These are phyloP conservation scores for Podiceps cristatus DNA, from an alignment of 2,113 vertebrate genomes.

Conservation along the genomic window DNA sequence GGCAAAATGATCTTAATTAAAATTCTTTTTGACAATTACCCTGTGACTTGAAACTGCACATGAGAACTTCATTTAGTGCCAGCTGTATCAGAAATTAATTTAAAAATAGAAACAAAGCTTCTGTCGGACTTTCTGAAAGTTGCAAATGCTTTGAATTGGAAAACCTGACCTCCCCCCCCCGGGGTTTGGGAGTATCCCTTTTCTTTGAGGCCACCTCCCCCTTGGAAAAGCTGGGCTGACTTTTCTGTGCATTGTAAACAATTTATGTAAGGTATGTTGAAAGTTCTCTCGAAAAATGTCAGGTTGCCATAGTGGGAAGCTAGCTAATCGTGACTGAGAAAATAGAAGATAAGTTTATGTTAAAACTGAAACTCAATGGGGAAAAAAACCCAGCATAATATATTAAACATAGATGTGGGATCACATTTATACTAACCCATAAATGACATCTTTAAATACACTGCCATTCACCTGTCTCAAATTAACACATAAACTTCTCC, in stretches of 20 bases:
- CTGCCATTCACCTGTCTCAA: not conserved
- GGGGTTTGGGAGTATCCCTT: rapidly evolving
- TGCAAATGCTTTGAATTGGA: not conserved
- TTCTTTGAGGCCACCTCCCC: not conserved
- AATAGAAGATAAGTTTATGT: not conserved
- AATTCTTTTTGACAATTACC: not conserved
- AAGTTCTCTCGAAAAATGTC: not conserved
- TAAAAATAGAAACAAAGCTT: not conserved
- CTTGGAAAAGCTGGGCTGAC: too few relatives aligned
- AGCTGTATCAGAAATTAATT: not conserved
- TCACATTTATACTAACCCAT: not conserved
- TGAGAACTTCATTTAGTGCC: not conserved
- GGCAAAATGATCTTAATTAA: not conserved
- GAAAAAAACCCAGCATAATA: not conserved
- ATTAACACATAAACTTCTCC: not conserved
- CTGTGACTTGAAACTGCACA: not conserved
- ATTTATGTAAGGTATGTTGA: not conserved
- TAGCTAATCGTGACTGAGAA: not conserved
- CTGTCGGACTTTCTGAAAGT: not conserved
- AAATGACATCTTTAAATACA: not conserved
- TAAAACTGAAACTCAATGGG: not conserved
- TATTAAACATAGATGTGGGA: too few relatives aligned
- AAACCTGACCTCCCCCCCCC: rapidly evolving
- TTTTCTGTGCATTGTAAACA: not conserved
- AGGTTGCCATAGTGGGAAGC: not conserved